A percentile compares a stretch with the other conserved stretches of the same genome.
These are phyloP conservation scores for Holothuria glaberrima DNA, from an alignment of 35 echinoderm and acorn worm species.

Conservation along the genomic window DNA sequence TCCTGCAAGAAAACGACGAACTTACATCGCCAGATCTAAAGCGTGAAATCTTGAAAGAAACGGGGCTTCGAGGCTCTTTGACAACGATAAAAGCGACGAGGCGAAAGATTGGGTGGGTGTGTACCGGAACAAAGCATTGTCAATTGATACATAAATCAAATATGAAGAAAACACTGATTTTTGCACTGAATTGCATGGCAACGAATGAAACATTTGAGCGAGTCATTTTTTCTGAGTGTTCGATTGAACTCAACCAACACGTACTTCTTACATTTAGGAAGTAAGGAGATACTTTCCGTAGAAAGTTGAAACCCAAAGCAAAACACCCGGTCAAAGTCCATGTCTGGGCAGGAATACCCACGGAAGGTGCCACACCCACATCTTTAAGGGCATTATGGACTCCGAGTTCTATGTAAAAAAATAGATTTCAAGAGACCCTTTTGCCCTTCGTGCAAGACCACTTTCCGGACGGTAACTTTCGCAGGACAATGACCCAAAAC, in stretches of 20 bases:
- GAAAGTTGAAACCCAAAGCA: neutral
- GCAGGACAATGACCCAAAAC: constrained; percentile 31
- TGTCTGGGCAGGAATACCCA: constrained; percentile 57
- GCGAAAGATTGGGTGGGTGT: constrained; percentile 21
- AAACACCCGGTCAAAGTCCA: constrained; percentile 40
- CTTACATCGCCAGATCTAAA: neutral
- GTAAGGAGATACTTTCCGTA: neutral
- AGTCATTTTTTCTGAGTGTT: constrained; percentile 49
- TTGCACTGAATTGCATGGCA: neutral
- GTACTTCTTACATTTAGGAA: neutral
- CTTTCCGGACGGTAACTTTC: neutral
- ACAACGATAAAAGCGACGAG: neutral
- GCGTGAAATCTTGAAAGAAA: neutral
- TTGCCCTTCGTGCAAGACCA: neutral
- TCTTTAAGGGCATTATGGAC: constrained; percentile 46
- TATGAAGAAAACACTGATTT: neutral
- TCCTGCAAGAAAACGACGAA: no score
- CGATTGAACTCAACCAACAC: constrained; percentile 17
- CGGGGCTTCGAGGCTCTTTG: neutral
- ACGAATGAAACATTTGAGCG: neutral
- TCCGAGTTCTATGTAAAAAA: constrained; percentile 8
- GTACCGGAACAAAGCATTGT: neutral
- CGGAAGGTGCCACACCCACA: neutral
- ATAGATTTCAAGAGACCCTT: neutral
- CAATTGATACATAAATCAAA: neutral